Conservation (phyloP, 2,888 invertebrate species). For the Drosophila rellima region DNA sequence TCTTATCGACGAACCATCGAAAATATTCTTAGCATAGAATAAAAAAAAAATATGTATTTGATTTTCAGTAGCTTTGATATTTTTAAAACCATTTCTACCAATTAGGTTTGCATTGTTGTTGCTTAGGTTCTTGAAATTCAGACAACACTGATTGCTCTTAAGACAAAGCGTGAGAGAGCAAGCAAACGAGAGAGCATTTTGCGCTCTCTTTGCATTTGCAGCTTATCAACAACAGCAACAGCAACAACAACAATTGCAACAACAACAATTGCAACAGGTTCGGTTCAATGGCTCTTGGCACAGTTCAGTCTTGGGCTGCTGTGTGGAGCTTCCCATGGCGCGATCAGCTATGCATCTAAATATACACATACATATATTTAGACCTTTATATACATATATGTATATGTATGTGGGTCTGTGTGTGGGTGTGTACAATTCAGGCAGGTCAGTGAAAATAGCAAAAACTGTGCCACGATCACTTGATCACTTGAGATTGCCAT, state of each 20-base stretch:
- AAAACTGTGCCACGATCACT: conserved; percentile 40
- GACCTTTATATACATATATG: conserved; percentile 5
- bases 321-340: conserved; percentile 14
- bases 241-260: conserved; percentile 38
- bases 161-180: conserved; percentile 8
- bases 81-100: too few species aligned
- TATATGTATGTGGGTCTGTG: conserved; percentile 6
- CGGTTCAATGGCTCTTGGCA: conserved; percentile 65
- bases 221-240: background rate
- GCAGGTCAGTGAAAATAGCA: conserved; percentile 47
- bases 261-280: conserved; percentile 44
- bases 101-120: too few species aligned
- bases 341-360: conserved; percentile 9
- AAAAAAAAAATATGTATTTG: too few species aligned
- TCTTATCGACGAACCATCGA: too few species aligned
- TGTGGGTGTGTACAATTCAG: conserved; percentile 25
- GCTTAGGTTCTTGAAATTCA: conserved; percentile 11
- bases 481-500: conserved; percentile 22
- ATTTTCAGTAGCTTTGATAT: too few species aligned
- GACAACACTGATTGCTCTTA: conserved; percentile 18
- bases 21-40: too few species aligned
- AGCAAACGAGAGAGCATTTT: background rate
- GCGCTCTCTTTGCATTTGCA: conserved; percentile 28
- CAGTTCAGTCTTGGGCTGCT: conserved; percentile 18
- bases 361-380: conserved; percentile 19